Percentiles rank a stretch among this genome's conserved stretches.
phyloP scores from a whole-genome alignment of 2,888 invertebrate genomes.

The Lithophane leautieri region DNA sequence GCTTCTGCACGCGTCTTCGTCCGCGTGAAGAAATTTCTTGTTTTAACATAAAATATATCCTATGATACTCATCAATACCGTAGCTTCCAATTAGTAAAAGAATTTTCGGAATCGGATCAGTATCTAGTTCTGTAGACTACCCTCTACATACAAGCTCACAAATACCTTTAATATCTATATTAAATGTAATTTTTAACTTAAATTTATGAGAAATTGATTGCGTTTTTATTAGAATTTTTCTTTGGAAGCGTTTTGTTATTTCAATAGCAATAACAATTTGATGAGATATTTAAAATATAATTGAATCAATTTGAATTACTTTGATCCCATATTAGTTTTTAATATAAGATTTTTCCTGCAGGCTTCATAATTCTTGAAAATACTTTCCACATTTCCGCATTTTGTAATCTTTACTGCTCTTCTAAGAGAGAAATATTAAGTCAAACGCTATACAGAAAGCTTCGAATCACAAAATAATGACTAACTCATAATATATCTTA shows the following conservation, averaged over 20 bases:
- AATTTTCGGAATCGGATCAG: no score
- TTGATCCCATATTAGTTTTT: background rate
- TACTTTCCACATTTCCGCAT: background rate
- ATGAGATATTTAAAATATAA: background rate
- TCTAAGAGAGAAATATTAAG: background rate
- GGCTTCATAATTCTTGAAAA: background rate
- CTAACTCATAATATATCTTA: background rate
- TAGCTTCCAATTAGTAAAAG: no score
- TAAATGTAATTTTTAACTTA: background rate
- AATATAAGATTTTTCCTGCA: background rate
- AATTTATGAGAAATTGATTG: background rate
- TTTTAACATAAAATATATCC: no score
- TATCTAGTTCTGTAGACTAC: no score
- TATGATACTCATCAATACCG: no score
- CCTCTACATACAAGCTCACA: no score
- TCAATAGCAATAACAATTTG: no score
- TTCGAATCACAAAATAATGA: background rate
- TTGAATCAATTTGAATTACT: background rate
- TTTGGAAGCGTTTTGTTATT: background rate
- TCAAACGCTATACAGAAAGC: background rate
- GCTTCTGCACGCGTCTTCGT: no score
- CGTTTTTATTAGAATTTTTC: background rate
- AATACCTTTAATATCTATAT: background rate
- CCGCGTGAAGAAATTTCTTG: no score
- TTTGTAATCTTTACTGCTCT: background rate